Base-by-base conservation (phyloP, 1,140 invertebrate species). In the Papilio polytes region DNA sequence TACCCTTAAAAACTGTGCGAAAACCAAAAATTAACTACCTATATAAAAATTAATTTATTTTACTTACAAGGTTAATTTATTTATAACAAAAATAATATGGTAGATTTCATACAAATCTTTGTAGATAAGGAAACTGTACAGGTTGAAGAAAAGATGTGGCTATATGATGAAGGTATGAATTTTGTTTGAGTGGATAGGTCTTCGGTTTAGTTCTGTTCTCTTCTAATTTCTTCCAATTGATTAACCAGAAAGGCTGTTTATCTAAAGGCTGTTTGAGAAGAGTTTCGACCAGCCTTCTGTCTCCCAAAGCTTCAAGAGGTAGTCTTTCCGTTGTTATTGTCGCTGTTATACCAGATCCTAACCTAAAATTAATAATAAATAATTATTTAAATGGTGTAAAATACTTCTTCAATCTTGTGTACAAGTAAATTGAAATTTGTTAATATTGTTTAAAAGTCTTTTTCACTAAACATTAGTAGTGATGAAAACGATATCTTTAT, bases 241-340 rank as follows among this genome's bases (percentile, higher is more conserved):
- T 74, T 48, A 94, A 91, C 95, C 95, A 96, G 84, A 96, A 96
- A 0, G 95, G 95, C 80, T 95, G 94, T 26, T 95, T 88, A 56
- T 96, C 95, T 51, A 88, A 48, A 0, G 95, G 95, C 44, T 95
- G 81, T 18, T 87, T 83, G 41, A 86, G 94, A 1, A 96, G 80
- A n/a, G 92, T 83, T 26, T 95, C 90, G 1, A 96, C 88, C 18
- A 94, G 85, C 0, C 93, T 88, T 18, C 82, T 88, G 81, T 96
- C 95, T 4, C 95, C 95, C 12, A 93, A 86, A 12, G 95, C 95
- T 84, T 94, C 92, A 4, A 92, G 53, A n/a, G 91, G 92, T 12
- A 94, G 48, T 20, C 87, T 84, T 51, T 88, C 78, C 4, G 90
- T 90, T 0, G 46, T 48, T 48, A 2, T 48, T 8, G 15, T 66